Evolutionary conservation across 2,797 vertebrate species (phyloP), one percentile per base, ranked within the genome.

Genomic region (Poeciliopsis paucimaculata): DNA sequence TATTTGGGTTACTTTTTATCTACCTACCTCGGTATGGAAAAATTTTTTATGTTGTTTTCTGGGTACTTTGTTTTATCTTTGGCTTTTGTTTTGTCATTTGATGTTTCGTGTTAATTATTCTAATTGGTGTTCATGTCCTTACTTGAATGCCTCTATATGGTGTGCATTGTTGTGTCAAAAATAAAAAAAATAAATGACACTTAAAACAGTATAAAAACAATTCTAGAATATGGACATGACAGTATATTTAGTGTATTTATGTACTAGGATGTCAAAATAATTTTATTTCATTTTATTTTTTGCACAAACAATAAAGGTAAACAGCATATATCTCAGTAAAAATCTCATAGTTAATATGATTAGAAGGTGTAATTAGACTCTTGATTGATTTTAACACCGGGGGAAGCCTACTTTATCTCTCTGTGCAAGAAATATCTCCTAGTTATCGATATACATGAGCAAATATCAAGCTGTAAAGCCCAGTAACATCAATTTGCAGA

Each of bases 291-390:
- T 15, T 46, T 45, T 5, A 16, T n/a, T 28, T 26, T 31, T 60
- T 78, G 20, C 18, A 45, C 16, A 31, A 2, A 77, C 72, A 36
- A 45, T 64, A 36, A 39, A 55, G 47, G 13, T 23, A 75, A 76
- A 57, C n/a, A 46, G 62, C 45, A 47, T 75, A 9, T 64, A 70
- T 12, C 39, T 57, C 18, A 31, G 36, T 57, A 73, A 13, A 13
- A 72, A 34, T 41, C 26, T 23, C 1, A 46, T 23, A 74, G 1
- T 39, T 36, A 0, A 71, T 49, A 13, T 41, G 84, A 88, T 92
- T 84, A 84, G 84, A 89, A 86, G 73, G 83, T 83, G 51, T 90
- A 90, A 91, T 90, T 88, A 81, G 73, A 79, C 72, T 90, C 85
- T 86, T 83, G 76, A 81, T 73, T 93, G 87, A 91, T 90, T 91